Evolutionary conservation across 1,140 invertebrate genomes (phyloP), one percentile per base, ranked within the genome.

Genomic region (Monochamus saltuarius): DNA sequence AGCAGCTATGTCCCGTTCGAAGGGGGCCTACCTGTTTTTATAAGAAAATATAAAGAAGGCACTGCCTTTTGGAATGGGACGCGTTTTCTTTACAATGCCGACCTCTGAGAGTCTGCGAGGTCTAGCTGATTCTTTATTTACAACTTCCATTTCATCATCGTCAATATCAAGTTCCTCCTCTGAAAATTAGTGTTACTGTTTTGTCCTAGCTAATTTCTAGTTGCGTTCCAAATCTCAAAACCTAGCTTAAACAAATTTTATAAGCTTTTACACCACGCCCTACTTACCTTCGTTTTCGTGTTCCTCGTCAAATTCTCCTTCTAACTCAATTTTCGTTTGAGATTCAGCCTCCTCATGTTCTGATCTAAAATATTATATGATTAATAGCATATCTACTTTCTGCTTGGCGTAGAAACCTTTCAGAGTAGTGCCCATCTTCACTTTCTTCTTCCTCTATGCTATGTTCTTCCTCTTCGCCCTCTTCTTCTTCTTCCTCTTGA

Each of bases 1-100:
- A 66, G 73, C 74, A 75, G 63, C 74, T 69, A 73, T 70, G 71
- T 71, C 66, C 71, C 58, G 68, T 69, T 73, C 54, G 74, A 22
- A 45, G 45, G 22, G 62, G 59, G 65, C 65, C 61, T 84, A 96
- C 91, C 89, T 92, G 86, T 98, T 99, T 37, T 86, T 94, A 77
- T 89, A 87, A 64, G 89, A 90, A 84, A 99, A 97, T 77, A 99
- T 87, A 85, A 98, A 99, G 80, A 99, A 94, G 52, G 96, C 91
- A 73, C 88, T 88, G 67, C 88, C 91, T 71, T 89, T 87, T 62
- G 97, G 97, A 73, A 99, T 98, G 45, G 96, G 95, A 80, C 94
- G 92, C 77, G 89, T 88, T 81, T 91, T 87, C 72, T 86, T 93
- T 58, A 88, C 84, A 67, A 91, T 89, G 79, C 90, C 92, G 69